Evolutionary conservation across 2,113 vertebrate genomes (phyloP).

Genomic region (Malurus cyaneus): DNA sequence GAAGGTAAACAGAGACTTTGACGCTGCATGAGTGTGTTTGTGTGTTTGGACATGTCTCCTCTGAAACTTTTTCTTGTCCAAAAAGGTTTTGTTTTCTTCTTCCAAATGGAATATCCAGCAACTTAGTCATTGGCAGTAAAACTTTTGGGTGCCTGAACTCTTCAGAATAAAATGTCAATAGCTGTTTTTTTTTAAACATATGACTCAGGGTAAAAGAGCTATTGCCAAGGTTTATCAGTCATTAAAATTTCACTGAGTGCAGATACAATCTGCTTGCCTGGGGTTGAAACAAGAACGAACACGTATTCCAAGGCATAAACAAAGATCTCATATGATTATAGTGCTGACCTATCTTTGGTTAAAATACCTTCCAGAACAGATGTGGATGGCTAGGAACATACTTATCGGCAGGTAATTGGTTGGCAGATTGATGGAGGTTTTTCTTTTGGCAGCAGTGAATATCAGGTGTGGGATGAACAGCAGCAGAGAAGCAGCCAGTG

Average conservation of each 20-base stretch:
- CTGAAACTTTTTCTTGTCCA: background rate
- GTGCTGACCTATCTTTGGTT: background rate
- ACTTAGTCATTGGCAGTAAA: constrained; percentile 42
- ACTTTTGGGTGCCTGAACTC: background rate
- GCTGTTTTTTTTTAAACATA: background rate
- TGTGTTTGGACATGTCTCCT: background rate
- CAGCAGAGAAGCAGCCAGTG: background rate
- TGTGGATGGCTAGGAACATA: background rate
- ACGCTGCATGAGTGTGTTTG: background rate
- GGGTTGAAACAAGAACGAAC: constrained; percentile 4
- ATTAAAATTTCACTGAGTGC: constrained; percentile 30
- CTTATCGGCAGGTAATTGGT: background rate
- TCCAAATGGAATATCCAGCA: constrained; percentile 15
- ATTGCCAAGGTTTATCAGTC: constrained; percentile 38
- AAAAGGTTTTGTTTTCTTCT: constrained; percentile 22
- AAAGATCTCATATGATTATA: background rate
- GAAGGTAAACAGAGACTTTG: constrained; percentile 28
- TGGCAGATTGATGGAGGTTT: background rate
- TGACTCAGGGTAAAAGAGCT: background rate
- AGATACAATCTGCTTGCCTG: constrained; percentile 50
- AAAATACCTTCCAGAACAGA: background rate
- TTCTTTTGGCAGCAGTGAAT: background rate
- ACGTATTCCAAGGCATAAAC: background rate
- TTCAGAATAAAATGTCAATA: constrained; percentile 35
- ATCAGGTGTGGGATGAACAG: background rate